phyloP scores from a whole-genome alignment of 2,113 vertebrate species.

The Carettochelys insculpta region DNA sequence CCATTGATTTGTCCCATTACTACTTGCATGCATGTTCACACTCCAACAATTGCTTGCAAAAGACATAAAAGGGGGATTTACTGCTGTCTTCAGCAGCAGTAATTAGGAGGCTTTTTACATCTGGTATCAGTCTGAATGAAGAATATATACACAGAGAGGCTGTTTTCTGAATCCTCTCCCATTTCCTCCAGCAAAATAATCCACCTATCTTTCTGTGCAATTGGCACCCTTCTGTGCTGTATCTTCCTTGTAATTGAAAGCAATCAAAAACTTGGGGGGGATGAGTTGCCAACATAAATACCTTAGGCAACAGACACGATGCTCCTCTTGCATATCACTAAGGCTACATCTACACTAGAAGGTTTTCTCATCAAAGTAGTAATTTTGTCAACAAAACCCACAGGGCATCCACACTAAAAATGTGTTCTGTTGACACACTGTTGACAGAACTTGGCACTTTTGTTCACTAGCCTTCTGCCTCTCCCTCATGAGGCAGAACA shows the following conservation, averaged over 20 bases:
- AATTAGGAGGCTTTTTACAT: constrained; percentile 43
- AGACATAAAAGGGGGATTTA: constrained; percentile 19
- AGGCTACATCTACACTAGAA: too few species aligned
- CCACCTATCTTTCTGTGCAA: background rate
- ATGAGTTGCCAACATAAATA: background rate
- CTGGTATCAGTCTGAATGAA: background rate
- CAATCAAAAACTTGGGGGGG: background rate
- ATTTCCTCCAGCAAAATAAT: background rate
- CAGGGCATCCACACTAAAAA: too few species aligned
- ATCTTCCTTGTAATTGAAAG: background rate
- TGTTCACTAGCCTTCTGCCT: too few species aligned
- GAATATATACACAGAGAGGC: background rate
- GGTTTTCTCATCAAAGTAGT: too few species aligned
- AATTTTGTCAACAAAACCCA: too few species aligned
- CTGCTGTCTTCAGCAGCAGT: constrained; percentile 21
- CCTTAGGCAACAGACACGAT: background rate
- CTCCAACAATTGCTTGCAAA: background rate
- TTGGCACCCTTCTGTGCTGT: background rate
- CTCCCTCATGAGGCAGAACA: too few species aligned
- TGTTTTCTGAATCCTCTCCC: background rate
- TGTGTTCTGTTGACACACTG: too few species aligned
- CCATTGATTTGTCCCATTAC: too few species aligned
- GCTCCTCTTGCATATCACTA: accelerated
- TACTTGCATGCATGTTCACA: too few species aligned
- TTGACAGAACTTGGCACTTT: too few species aligned